Percentiles rank a stretch among this genome's conserved stretches.
Conservation (phyloP, 2,888 invertebrate species). For the Nomada lathburiana region DNA sequence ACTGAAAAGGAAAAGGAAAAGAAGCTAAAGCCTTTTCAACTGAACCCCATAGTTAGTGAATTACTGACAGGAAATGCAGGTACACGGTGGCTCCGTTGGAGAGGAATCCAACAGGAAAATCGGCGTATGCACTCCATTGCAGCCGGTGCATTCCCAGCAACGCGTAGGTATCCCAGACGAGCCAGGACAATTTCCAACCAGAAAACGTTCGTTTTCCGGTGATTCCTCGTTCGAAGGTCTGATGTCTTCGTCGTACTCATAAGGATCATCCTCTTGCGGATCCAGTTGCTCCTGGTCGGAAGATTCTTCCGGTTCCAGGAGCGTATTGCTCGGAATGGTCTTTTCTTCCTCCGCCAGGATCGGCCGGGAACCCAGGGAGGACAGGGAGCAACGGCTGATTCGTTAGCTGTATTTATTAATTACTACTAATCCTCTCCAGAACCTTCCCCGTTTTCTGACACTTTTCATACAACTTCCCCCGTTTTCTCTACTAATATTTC, state of each 20-base stretch:
- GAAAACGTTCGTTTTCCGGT: constrained; percentile 44
- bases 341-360: constrained; percentile 69
- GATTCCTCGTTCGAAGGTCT: constrained; percentile 68
- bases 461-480: background rate
- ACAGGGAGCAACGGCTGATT: constrained; percentile 54
- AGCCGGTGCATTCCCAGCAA: constrained; percentile 77
- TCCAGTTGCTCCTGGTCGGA: constrained; percentile 69
- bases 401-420: constrained; percentile 55
- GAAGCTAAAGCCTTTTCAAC: constrained; percentile 38
- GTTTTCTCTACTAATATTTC: no score
- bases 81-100: constrained; percentile 77
- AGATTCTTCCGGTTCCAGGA: constrained; percentile 67
- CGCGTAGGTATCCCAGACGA: constrained; percentile 67
- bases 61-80: constrained; percentile 79
- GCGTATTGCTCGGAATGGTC: constrained; percentile 39
- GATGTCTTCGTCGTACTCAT: constrained; percentile 85
- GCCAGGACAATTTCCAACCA: constrained; percentile 42
- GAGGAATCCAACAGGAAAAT: constrained; percentile 80
- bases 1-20: constrained; percentile 22
- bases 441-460: constrained; percentile 24
- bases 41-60: constrained; percentile 12
- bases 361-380: constrained; percentile 60
- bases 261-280: constrained; percentile 82
- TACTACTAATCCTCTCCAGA: constrained; percentile 36
- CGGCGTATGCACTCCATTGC: constrained; percentile 71